A percentile compares a stretch with the other conserved stretches of the same genome.
These are phyloP conservation scores for Trachymyrmex cornetzi DNA, from an alignment of 1,140 invertebrate genomes.

Conservation along the genomic window DNA sequence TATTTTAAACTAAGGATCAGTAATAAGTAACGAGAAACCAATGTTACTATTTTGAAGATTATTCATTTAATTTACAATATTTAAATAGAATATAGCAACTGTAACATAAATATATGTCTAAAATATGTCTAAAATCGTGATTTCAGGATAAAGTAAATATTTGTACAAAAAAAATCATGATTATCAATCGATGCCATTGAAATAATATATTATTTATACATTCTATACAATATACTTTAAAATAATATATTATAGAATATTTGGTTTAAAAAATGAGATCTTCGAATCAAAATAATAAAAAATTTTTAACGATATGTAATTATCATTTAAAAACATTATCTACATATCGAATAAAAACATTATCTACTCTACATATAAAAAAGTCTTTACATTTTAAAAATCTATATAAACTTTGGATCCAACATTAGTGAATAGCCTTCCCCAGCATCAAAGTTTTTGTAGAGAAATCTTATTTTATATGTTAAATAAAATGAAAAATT, in stretches of 20 bases:
- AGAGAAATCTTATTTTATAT: conserved; percentile 45
- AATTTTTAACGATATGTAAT: background rate
- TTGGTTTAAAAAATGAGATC: background rate
- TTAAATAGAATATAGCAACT: background rate
- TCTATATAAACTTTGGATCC: background rate
- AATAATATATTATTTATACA: background rate
- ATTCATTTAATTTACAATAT: background rate
- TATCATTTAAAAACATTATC: too few relatives aligned
- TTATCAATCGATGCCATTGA: background rate
- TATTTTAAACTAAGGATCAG: conserved; percentile 10
- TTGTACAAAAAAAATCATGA: conserved; percentile 1
- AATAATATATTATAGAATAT: background rate
- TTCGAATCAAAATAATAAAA: background rate
- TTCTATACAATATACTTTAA: too few relatives aligned
- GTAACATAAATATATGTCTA: background rate
- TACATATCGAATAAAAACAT: background rate
- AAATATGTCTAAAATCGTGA: conserved; percentile 1
- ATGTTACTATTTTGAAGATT: conserved; percentile 7
- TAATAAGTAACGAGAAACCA: background rate
- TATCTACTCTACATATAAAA: conserved; percentile 17
- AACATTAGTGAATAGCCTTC: conserved; percentile 61
- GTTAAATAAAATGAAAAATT: conserved; percentile 65
- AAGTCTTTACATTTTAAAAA: background rate
- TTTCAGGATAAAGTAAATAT: conserved; percentile 11
- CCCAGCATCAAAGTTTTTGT: conserved; percentile 68